These are phyloP conservation scores for Martes martes DNA, from an alignment of 2,113 vertebrate genomes.

Conservation along the genomic window DNA sequence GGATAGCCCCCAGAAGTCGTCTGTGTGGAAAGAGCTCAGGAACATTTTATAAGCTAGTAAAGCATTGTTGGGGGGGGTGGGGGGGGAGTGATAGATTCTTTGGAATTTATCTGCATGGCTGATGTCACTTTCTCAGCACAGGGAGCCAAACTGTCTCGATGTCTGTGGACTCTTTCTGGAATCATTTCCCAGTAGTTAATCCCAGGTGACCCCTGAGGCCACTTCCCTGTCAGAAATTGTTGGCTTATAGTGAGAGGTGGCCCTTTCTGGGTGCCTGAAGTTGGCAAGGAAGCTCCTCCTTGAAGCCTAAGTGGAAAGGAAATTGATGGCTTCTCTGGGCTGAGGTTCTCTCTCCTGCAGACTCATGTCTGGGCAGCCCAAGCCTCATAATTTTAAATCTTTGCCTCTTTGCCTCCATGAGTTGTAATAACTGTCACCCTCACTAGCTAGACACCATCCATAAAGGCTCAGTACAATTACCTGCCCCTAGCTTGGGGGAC, in stretches of 20 bases:
- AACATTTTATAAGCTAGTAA: slow-evolving; percentile 66
- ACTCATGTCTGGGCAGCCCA: background rate
- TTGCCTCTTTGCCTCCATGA: background rate
- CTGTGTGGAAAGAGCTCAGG: slow-evolving; percentile 48
- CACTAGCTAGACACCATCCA: background rate
- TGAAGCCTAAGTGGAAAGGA: background rate
- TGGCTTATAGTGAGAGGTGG: background rate
- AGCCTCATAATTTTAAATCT: background rate
- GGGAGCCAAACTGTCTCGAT: slow-evolving; percentile 48
- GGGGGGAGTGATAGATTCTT: slow-evolving; percentile 25
- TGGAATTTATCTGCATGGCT: slow-evolving; percentile 67
- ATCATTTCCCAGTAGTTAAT: slow-evolving; percentile 32
- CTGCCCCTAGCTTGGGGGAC: background rate
- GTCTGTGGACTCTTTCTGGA: slow-evolving; percentile 52
- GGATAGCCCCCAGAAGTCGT: slow-evolving; percentile 29
- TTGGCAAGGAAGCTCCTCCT: background rate
- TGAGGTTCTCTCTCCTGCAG: background rate
- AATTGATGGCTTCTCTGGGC: background rate
- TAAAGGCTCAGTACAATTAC: background rate
- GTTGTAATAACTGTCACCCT: too few relatives aligned
- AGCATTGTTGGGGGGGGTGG: background rate
- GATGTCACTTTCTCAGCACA: slow-evolving; percentile 46
- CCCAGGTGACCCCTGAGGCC: slow-evolving; percentile 29
- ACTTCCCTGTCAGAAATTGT: slow-evolving; percentile 30
- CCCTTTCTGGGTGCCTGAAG: background rate